A percentile compares a stretch with the other conserved stretches of the same genome.
Conservation (phyloP, 2,113 vertebrate genomes). For the Grantiella picta region DNA sequence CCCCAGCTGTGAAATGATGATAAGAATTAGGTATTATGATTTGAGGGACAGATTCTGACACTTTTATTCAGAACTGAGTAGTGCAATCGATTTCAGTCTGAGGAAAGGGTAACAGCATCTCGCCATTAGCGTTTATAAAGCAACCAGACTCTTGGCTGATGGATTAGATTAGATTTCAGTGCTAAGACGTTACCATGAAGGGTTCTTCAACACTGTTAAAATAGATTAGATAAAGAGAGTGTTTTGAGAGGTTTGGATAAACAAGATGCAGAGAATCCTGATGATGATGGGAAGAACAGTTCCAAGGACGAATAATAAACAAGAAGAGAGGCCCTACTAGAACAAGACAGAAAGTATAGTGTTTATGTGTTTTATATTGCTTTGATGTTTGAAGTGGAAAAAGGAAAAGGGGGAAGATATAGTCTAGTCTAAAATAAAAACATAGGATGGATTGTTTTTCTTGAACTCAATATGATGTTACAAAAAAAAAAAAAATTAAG, state of each 20-base stretch:
- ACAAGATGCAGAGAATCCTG: conserved; percentile 1
- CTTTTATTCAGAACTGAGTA: background rate
- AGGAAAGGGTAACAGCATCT: background rate
- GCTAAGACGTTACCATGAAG: background rate
- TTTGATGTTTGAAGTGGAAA: background rate
- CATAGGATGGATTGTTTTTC: background rate
- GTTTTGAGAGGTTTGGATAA: conserved; percentile 19
- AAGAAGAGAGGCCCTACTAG: background rate
- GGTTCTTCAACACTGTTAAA: background rate
- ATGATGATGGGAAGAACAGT: background rate
- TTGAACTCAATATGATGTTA: background rate
- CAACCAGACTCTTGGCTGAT: background rate
- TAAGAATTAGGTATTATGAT: background rate
- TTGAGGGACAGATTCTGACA: background rate
- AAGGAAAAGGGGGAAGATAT: background rate
- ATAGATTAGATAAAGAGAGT: conserved; percentile 36
- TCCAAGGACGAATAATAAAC: background rate
- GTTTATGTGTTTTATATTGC: background rate
- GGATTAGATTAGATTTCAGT: conserved; percentile 42
- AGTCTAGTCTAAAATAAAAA: background rate
- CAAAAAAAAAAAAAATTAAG: no score
- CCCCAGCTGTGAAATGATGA: background rate
- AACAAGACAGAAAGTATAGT: background rate
- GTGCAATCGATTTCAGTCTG: background rate
- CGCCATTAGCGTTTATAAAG: conserved; percentile 12